Evolutionary conservation across 2,797 vertebrate genomes (phyloP).

Genomic region (Enteromius argenteus): DNA sequence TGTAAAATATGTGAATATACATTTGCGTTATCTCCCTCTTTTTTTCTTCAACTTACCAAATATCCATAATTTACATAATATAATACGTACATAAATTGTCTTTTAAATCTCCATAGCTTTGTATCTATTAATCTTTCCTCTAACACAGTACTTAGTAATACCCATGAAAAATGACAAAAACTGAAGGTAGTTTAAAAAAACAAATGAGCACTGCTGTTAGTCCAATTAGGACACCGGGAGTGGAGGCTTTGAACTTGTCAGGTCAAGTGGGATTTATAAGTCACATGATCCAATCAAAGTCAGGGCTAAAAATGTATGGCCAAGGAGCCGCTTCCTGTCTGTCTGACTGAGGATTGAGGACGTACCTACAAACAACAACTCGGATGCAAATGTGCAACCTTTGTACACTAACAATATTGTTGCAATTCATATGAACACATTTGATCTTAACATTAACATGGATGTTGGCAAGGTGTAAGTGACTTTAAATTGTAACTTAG

Average conservation of each 20-base stretch:
- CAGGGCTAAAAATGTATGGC: constrained; percentile 37
- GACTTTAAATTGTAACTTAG: neutral
- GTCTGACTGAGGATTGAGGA: constrained; percentile 4
- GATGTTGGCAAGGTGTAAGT: neutral
- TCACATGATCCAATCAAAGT: constrained; percentile 50
- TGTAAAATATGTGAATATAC: neutral
- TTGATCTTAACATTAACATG: neutral
- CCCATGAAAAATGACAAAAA: neutral
- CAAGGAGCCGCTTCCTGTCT: constrained; percentile 29
- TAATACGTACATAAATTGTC: too few species aligned
- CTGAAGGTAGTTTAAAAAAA: neutral
- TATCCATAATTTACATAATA: neutral
- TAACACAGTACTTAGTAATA: neutral
- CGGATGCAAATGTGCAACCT: neutral
- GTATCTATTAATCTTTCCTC: neutral
- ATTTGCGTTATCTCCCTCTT: neutral
- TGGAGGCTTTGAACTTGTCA: neutral
- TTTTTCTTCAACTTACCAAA: neutral
- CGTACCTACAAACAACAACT: neutral
- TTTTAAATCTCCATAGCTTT: neutral
- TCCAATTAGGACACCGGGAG: constrained; percentile 21
- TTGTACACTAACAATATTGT: neutral
- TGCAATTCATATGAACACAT: neutral
- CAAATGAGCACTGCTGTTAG: neutral
- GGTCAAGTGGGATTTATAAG: constrained; percentile 40